Percentiles rank a stretch among this genome's conserved stretches.
Evolutionary conservation across 2,113 vertebrate species (phyloP).

Genomic region (Callipepla californica): DNA sequence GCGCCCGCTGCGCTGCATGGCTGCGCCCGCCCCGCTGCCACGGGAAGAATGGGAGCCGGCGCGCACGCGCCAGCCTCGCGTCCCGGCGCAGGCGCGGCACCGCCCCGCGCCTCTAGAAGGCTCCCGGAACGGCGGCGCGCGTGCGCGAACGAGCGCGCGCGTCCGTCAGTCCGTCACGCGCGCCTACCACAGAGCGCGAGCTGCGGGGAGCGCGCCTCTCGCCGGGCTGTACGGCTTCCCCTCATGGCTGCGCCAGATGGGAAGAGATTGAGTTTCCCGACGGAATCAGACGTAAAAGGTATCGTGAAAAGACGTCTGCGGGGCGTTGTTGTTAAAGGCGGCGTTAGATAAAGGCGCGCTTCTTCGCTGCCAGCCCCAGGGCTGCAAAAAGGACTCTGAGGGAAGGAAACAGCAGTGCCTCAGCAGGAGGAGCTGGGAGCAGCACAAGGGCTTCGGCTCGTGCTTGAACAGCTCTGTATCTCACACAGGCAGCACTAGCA

Average conservation of each 20-base stretch:
- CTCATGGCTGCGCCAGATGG: background rate
- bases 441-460: background rate
- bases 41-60: conserved; percentile 31
- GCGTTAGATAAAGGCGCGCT: fast-evolving
- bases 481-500: background rate
- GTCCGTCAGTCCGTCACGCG: too few relatives aligned
- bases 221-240: too few relatives aligned
- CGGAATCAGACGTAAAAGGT: background rate
- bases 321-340: background rate
- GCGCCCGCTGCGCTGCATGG: conserved; percentile 15
- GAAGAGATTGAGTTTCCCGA: background rate
- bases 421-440: background rate
- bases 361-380: background rate
- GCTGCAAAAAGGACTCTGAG: background rate
- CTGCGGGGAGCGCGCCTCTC: background rate
- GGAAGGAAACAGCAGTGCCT: background rate
- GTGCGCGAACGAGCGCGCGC: fast-evolving
- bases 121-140: background rate
- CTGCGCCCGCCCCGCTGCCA: conserved; percentile 36
- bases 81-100: background rate
- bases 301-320: background rate
- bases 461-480: background rate
- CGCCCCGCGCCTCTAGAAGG: background rate
- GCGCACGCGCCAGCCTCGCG: background rate
- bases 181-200: background rate